Conservation (phyloP, 1,140 invertebrate species). For the Limonius californicus region DNA sequence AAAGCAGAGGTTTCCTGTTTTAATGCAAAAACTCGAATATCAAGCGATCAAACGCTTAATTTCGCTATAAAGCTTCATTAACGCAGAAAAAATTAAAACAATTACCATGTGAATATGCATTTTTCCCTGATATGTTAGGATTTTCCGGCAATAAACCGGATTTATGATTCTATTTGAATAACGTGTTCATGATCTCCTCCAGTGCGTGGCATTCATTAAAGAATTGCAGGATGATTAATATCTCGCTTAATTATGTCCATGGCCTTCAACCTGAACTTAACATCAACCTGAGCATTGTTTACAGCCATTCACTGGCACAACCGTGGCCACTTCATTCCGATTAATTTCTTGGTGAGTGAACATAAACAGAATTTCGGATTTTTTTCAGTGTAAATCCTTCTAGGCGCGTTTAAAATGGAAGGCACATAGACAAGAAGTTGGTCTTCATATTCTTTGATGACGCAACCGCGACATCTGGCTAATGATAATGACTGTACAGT, state of each 20-base stretch:
- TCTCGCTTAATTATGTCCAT: neutral
- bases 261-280: constrained; percentile 10
- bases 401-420: too few relatives aligned
- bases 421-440: neutral
- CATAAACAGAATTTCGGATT: too few relatives aligned
- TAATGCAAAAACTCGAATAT: too few relatives aligned
- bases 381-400: too few relatives aligned
- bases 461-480: constrained; percentile 31
- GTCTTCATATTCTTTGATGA: constrained; percentile 17
- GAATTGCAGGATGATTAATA: constrained; percentile 12
- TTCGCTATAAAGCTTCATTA: neutral
- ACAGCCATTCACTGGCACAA: neutral
- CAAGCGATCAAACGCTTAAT: neutral
- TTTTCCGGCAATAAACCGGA: neutral
- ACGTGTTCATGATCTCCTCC: neutral
- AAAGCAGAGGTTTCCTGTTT: too few relatives aligned
- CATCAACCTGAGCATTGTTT: constrained; percentile 8
- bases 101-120: neutral
- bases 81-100: too few relatives aligned
- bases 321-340: neutral
- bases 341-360: too few relatives aligned
- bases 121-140: neutral
- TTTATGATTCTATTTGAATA: neutral
- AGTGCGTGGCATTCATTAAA: constrained; percentile 1
- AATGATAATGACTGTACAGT: constrained; percentile 21